Evolutionary conservation across 1,140 invertebrate species (phyloP), one percentile per base, ranked within the genome.

Genomic region (Hyphantria cunea): DNA sequence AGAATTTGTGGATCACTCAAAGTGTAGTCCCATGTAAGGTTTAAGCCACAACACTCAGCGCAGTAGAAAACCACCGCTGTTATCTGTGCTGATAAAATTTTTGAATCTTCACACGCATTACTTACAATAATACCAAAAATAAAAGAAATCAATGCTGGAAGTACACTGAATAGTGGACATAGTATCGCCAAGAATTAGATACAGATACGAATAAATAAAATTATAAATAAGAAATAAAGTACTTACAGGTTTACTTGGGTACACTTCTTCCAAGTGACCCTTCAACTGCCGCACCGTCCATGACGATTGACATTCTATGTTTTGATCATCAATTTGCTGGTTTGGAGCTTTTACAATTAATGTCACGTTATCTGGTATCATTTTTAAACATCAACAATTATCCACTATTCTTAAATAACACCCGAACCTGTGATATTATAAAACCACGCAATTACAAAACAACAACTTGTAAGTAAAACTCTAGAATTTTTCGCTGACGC

Each of bases 211-310:
- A 25, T 25, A 25, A 25, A 25, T 25, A 25, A 25, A 25, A 25
- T n/a, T n/a, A n/a, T n/a, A 25, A 25, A 25, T 25, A 25, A 25
- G 17, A 3, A 25, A n/a, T n/a, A 5, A 25, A 17, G 6, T 70
- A 60, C 95, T 94, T 93, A 98, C 97, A 78, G 97, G 97, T 94
- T 97, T 97, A 79, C 93, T 96, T 11, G 97, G 97, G 92, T 98
- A 97, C 55, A 96, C 95, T 85, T 95, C 92, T 4, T 95, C 94
- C 14, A 98, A 90, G 80, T 97, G 95, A 61, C 94, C 94, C 90
- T 98, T 98, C 17, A 98, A 89, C 80, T 95, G 93, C 62, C 93
- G 92, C 53, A 98, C 95, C n/a, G 95, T 97, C 97, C 97, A 98
- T 61, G 94, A 93, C 33, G 95, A 91, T 78, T 95, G 93, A 84